A percentile compares a stretch with the other conserved stretches of the same genome.
Evolutionary conservation across 2,113 vertebrate genomes (phyloP).

Genomic region (Pholis gunnellus): DNA sequence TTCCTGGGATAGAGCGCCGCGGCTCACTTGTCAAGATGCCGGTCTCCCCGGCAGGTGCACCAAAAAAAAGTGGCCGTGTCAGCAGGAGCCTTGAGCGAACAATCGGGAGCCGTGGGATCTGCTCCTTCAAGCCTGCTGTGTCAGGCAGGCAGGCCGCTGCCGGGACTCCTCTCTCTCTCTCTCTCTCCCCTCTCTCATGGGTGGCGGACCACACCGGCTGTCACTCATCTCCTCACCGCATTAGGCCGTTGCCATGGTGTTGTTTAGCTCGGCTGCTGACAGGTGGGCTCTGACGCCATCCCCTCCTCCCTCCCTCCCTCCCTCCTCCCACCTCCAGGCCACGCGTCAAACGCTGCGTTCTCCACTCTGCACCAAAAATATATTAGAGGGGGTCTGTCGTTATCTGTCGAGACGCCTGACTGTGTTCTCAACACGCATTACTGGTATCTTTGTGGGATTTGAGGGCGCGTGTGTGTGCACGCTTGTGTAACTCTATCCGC

Average conservation of each 20-base stretch:
- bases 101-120: slow-evolving; percentile 62
- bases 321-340: slow-evolving; percentile 65
- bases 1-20: slow-evolving; percentile 40
- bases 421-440: slow-evolving; percentile 28
- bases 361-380: slow-evolving; percentile 73
- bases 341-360: slow-evolving; percentile 71
- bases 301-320: slow-evolving; percentile 1
- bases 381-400: slow-evolving; percentile 46
- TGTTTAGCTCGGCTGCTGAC: slow-evolving; percentile 78
- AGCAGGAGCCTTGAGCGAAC: slow-evolving; percentile 65
- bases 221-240: slow-evolving; percentile 76
- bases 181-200: slow-evolving; percentile 39
- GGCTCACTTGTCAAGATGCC: slow-evolving; percentile 44
- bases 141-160: slow-evolving; percentile 63
- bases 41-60: slow-evolving; percentile 67
- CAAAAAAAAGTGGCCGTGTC: slow-evolving; percentile 67
- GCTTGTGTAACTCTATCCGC: slow-evolving; percentile 15
- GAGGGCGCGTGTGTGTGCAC: slow-evolving; percentile 1
- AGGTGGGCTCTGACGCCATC: slow-evolving; percentile 79
- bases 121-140: slow-evolving; percentile 65
- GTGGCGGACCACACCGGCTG: slow-evolving; percentile 60
- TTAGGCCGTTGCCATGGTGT: slow-evolving; percentile 80
- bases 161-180: slow-evolving; percentile 45
- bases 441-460: slow-evolving; percentile 32
- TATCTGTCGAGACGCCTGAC: slow-evolving; percentile 35